phyloP scores from a whole-genome alignment of 2,797 vertebrate genomes.

The Erethizon dorsatum region DNA sequence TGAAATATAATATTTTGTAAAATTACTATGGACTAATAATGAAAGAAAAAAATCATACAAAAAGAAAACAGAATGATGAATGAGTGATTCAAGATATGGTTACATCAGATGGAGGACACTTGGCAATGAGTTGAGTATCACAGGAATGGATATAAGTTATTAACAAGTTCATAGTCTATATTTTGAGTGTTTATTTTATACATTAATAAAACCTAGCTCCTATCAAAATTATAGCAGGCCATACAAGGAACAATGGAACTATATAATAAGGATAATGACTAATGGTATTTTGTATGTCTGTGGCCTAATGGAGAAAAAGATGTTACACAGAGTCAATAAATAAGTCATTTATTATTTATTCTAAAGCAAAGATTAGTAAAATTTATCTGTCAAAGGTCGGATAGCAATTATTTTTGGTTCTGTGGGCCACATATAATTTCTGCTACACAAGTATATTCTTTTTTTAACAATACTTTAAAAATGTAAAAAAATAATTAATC shows the following conservation, averaged over 20 bases:
- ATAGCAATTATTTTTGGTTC: background rate
- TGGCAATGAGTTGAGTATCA: background rate
- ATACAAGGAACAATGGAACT: background rate
- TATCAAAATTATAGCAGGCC: background rate
- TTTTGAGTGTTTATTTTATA: background rate
- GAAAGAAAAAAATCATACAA: background rate
- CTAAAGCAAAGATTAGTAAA: background rate
- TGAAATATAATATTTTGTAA: background rate
- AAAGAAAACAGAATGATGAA: background rate
- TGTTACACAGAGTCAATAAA: background rate
- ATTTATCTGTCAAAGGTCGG: background rate
- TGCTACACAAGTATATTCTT: background rate
- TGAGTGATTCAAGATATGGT: background rate
- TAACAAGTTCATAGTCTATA: background rate
- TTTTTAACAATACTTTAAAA: background rate
- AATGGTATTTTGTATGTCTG: background rate
- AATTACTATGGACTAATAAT: background rate
- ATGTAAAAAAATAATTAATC: background rate
- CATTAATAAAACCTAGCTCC: background rate
- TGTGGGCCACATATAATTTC: background rate
- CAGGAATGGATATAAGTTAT: background rate
- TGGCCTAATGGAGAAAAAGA: background rate
- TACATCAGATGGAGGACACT: background rate
- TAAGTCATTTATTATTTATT: background rate
- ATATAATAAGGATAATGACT: background rate